Conservation (phyloP, 1,140 invertebrate genomes). For the Cylas formicarius region DNA sequence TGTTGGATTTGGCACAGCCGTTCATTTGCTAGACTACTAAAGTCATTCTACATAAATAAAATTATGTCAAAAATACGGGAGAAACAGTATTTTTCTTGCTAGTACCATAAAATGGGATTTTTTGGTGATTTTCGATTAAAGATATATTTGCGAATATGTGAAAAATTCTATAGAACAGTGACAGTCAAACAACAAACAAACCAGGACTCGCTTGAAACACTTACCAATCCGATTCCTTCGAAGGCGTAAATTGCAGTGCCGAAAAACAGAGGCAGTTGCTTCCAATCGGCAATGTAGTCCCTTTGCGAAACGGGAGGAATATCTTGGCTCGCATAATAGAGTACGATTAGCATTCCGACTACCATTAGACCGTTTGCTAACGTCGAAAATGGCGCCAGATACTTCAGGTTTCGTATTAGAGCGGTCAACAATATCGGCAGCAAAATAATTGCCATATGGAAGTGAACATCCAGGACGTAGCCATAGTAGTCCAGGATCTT, state of each 20-base stretch:
- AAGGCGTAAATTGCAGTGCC: constrained; percentile 71
- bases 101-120: too few relatives aligned
- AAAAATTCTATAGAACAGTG: too few relatives aligned
- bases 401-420: constrained; percentile 70
- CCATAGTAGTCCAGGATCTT: constrained; percentile 60
- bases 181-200: too few relatives aligned
- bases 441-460: constrained; percentile 64
- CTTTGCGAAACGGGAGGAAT: constrained; percentile 47
- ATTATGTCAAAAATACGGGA: too few relatives aligned
- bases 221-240: constrained; percentile 68
- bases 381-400: constrained; percentile 60
- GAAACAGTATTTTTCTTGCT: too few relatives aligned
- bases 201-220: constrained; percentile 19
- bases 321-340: constrained; percentile 63
- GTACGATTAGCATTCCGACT: constrained; percentile 55
- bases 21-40: too few relatives aligned
- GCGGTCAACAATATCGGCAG: constrained; percentile 64
- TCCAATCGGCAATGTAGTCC: constrained; percentile 43
- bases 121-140: not conserved
- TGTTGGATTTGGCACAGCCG: too few relatives aligned
- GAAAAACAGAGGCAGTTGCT: constrained; percentile 59
- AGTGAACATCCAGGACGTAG: constrained; percentile 51
- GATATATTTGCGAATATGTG: not conserved
- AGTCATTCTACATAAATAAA: too few relatives aligned
- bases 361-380: constrained; percentile 63